Evolutionary conservation across 2,113 vertebrate species (phyloP).

Genomic region (Bos taurus): ARS-UCD2.0 NC_037345.1:20330501-20331000

Average conservation of each 20-base stretch:
- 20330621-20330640: background rate
- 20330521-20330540: background rate
- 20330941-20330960: constrained; percentile 58
- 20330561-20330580: constrained; percentile 44
- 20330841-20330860: constrained; percentile 84
- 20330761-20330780: constrained; percentile 65
- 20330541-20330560: constrained; percentile 57
- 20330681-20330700: background rate
- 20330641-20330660: background rate
- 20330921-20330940: constrained; percentile 83
- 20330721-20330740: constrained; percentile 4
- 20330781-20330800: constrained; percentile 72
- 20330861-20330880: constrained; percentile 81
- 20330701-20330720: background rate
- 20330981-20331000: background rate
- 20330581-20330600: constrained; percentile 28
- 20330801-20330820: constrained; percentile 77
- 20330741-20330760: constrained; percentile 66
- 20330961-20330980: constrained; percentile 9
- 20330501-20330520: constrained; percentile 43
- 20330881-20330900: constrained; percentile 82
- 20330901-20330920: constrained; percentile 86
- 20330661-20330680: constrained; percentile 44
- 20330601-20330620: constrained; percentile 67
- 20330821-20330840: constrained; percentile 77